Evolutionary conservation across 1,140 invertebrate species (phyloP).

Genomic region (Sarcophaga peregrina): DNA sequence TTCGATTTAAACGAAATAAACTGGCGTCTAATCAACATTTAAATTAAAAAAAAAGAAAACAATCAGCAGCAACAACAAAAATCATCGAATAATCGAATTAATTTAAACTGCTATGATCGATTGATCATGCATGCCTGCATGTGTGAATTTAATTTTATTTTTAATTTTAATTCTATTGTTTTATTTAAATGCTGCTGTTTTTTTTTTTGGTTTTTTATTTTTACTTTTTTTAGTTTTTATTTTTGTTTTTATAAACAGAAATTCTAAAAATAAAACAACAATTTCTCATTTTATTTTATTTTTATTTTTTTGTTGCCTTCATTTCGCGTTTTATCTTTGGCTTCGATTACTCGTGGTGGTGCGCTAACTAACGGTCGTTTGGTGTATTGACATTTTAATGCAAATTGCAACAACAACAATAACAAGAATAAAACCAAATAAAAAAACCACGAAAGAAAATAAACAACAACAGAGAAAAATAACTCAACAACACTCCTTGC

Average conservation of each 20-base stretch:
- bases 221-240: neutral
- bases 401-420: conserved; percentile 12
- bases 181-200: neutral
- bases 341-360: conserved; percentile 36
- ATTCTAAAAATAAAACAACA: conserved; percentile 32
- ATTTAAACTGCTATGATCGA: no score
- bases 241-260: neutral
- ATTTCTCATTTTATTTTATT: conserved; percentile 32
- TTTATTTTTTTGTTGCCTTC: neutral
- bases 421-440: neutral
- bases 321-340: neutral
- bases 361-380: neutral
- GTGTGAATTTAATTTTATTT: no score
- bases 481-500: conserved; percentile 29
- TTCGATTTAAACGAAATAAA: no score
- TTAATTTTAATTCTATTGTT: no score
- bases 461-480: no score
- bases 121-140: no score
- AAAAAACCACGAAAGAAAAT: no score
- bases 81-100: no score
- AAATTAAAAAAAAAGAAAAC: no score
- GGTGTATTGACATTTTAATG: conserved; percentile 31
- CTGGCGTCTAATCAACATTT: no score
- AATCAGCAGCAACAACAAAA: no score
- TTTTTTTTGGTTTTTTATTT: neutral